Percentiles rank a stretch among this genome's conserved stretches.
Evolutionary conservation across 2,113 vertebrate genomes (phyloP).

Genomic region (Sialia sialis): DNA sequence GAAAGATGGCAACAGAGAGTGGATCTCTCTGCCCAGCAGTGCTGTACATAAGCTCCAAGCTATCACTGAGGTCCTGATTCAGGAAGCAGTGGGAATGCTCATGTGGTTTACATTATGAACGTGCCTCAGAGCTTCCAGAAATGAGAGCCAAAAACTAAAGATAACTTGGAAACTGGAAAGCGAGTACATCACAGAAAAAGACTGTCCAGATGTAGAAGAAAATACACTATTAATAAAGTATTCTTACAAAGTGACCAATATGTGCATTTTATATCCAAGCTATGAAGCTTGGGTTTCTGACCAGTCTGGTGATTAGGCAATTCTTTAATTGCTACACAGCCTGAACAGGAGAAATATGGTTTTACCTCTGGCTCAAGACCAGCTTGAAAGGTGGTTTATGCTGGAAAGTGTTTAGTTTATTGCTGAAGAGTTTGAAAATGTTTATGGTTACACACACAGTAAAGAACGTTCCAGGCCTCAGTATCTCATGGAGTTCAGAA

Average conservation of each 20-base stretch:
- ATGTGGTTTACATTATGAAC: constrained; percentile 50
- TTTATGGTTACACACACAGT: neutral
- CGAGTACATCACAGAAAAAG: neutral
- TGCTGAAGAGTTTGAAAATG: neutral
- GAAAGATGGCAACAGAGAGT: neutral
- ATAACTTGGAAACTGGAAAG: constrained; percentile 43
- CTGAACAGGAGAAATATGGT: neutral
- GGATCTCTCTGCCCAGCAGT: neutral
- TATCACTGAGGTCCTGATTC: neutral
- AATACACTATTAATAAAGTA: neutral
- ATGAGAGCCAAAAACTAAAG: constrained; percentile 40
- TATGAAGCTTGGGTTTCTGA: neutral
- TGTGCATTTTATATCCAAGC: neutral
- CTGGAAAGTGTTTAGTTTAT: neutral
- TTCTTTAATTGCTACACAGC: neutral
- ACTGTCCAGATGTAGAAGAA: constrained; percentile 33
- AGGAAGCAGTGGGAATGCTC: constrained; percentile 8
- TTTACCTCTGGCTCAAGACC: neutral
- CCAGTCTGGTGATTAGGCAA: neutral
- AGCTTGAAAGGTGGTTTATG: neutral
- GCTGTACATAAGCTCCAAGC: neutral
- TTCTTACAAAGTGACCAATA: neutral
- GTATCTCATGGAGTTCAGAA: neutral
- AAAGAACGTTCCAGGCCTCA: neutral
- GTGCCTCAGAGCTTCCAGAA: constrained; percentile 46